Conservation (phyloP, 2,888 invertebrate genomes). For the Oscheius onirici region DNA sequence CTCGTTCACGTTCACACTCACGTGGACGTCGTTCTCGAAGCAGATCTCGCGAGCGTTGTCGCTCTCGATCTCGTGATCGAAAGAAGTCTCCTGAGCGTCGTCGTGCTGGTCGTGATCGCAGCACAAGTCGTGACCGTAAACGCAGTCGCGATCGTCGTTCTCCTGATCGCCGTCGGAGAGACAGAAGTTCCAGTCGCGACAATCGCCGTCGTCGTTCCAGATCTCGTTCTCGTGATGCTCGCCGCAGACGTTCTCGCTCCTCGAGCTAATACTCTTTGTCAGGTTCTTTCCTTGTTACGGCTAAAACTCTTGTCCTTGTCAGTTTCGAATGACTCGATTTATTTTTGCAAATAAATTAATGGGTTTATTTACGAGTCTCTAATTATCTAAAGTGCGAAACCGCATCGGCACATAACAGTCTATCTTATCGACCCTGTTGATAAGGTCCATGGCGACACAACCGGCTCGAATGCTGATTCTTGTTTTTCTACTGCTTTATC, state of each 20-base stretch:
- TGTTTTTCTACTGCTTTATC: too few relatives aligned
- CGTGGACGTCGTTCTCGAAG: conserved; percentile 5
- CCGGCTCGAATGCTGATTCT: too few relatives aligned
- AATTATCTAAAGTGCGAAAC: too few relatives aligned
- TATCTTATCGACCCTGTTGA: too few relatives aligned
- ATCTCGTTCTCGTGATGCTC: conserved; percentile 1
- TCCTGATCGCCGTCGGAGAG: conserved; percentile 5
- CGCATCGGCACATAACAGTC: too few relatives aligned
- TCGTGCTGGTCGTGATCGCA: not conserved
- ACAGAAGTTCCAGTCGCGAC: not conserved
- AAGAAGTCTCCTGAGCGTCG: not conserved
- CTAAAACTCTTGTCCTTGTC: too few relatives aligned
- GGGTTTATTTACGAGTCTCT: too few relatives aligned
- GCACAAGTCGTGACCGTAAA: not conserved
- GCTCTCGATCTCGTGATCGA: not conserved
- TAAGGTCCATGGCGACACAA: too few relatives aligned
- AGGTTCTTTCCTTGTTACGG: too few relatives aligned
- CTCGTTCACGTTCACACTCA: conserved; percentile 2
- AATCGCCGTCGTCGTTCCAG: conserved; percentile 6
- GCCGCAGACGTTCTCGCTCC: conserved; percentile 15
- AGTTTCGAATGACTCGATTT: too few relatives aligned
- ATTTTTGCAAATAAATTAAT: too few relatives aligned
- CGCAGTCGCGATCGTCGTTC: not conserved
- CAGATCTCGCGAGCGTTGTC: not conserved
- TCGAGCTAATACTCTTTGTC: conserved; percentile 8